Base-by-base conservation (phyloP, 2,888 invertebrate genomes). In the Taphrorychus bicolor region DNA sequence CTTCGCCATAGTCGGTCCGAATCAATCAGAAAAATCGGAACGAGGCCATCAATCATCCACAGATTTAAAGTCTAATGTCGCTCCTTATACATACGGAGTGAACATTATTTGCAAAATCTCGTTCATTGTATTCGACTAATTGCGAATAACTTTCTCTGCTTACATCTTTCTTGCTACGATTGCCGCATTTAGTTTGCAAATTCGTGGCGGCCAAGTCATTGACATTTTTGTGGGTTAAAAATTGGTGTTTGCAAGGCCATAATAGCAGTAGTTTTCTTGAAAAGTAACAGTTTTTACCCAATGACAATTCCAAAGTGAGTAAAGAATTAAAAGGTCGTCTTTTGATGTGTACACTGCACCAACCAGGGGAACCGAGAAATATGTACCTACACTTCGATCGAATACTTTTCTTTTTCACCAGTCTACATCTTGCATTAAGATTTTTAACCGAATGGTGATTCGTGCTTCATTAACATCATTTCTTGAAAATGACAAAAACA, bases 21-120 rank as follows among this genome's bases (percentile, higher is more conserved):
- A 45, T 45, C 45, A 45, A 45, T 16, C 14, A 45, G 14, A 59
- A 57, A 19, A 64, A 64, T 51, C 57, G 52, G 64, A 64, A 64
- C 64, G 23, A 64, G 64, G 64, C 64, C 42, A 64, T 64, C 24
- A 53, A 64, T 64, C 63, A 64, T n/a, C n/a, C n/a, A 58, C 40
- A 19, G 40, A 63, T 21, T 45, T n/a, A 58, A 51, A 59, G 22
- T 5, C 51, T 21, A 22, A 51, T n/a, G n/a, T 58, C 58, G 24
- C 40, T 58, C 60, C 60, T 64, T 65, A 52, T 65, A 45, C n/a
- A n/a, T n/a, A n/a, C n/a, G n/a, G n/a, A n/a, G n/a, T 65, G 24
- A 59, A 41, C 7, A 41, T 11, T 9, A 52, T 58, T 58, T 64
- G 57, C 63, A 57, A 63, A n/a, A 57, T 48, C 56, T 32, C 49